Evolutionary conservation across 1,140 invertebrate species (phyloP), one percentile per base, ranked within the genome.

Genomic region (Calephelis nemesis): DNA sequence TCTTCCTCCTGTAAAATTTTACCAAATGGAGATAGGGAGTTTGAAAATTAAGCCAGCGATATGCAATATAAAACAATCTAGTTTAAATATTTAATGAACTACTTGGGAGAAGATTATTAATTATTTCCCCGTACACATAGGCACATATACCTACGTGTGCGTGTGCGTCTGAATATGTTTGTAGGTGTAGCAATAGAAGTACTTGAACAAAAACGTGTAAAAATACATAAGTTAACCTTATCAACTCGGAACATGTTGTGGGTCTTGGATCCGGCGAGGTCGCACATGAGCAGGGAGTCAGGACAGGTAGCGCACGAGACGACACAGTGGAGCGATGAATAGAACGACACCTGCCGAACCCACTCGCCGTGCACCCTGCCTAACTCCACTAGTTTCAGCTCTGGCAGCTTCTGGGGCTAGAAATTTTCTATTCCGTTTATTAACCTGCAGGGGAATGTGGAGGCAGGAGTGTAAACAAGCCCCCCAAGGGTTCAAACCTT

Each of bases 291-390:
- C 68, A 92, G 73, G 6, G 87, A 70, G 73, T 86, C 82, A 5
- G 76, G 76, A 76, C 93, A 93, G 12, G 93, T 90, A 50, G 92
- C 86, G 63, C 92, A 87, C 62, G 92, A 93, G 68, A 95, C 80
- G 63, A 94, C 68, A 77, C 92, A 84, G 81, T 92, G 90, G 70
- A 95, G 81, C 68, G 87, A 91, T 49, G 86, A 78, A 71, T 94
- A 96, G 82, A 93, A 95, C 49, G 92, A 92, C 10, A 96, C 93
- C 80, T 95, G 94, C 6, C 91, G 92, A 39, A 96, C 92, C 91
- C 94, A 93, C 71, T 95, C 93, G 0, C 74, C 85, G 74, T 96
- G 95, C 47, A 94, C 81, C 52, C 92, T 91, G 12, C 77, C 85
- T 69, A 94, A 92, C 83, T 94, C 94, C 62, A 81, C 83, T 5